These are phyloP conservation scores for Sarcophaga peregrina DNA, from an alignment of 1,140 invertebrate genomes.

Conservation along the genomic window DNA sequence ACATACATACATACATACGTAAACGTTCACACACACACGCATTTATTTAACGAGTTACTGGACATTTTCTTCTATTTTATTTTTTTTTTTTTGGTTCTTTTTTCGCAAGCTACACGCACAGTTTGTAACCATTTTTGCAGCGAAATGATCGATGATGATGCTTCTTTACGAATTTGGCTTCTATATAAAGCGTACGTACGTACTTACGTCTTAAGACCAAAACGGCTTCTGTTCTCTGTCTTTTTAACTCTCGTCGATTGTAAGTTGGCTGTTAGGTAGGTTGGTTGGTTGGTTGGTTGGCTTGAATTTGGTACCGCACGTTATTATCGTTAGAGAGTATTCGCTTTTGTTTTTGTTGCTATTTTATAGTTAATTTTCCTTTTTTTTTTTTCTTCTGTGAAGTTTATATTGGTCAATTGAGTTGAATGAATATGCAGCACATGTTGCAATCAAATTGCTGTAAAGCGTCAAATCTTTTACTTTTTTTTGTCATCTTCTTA, in stretches of 20 bases:
- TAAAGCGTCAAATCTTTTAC: slow-evolving; percentile 40
- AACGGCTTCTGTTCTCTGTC: slow-evolving; percentile 10
- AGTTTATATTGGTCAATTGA: slow-evolving; percentile 39
- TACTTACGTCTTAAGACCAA: background rate
- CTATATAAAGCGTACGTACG: background rate
- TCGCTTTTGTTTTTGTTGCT: background rate
- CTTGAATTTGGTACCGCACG: background rate
- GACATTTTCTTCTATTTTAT: background rate
- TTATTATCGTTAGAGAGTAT: background rate
- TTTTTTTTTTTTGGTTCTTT: too few species aligned
- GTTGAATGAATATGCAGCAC: slow-evolving; percentile 38
- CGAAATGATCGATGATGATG: slow-evolving; percentile 20
- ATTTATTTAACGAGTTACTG: background rate
- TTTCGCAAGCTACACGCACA: background rate
- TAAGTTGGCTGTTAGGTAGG: too few species aligned
- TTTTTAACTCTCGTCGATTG: background rate
- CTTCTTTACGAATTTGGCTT: slow-evolving; percentile 13
- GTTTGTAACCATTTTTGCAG: slow-evolving; percentile 6
- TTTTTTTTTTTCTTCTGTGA: background rate
- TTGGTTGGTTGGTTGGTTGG: too few species aligned
- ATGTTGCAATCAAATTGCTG: slow-evolving; percentile 42
- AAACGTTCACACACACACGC: background rate
- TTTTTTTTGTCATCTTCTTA: slow-evolving; percentile 23
- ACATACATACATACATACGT: background rate
- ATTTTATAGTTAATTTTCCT: background rate